Evolutionary conservation across 2,888 invertebrate species (phyloP).

Genomic region (Exephanes ischioxanthus): DNA sequence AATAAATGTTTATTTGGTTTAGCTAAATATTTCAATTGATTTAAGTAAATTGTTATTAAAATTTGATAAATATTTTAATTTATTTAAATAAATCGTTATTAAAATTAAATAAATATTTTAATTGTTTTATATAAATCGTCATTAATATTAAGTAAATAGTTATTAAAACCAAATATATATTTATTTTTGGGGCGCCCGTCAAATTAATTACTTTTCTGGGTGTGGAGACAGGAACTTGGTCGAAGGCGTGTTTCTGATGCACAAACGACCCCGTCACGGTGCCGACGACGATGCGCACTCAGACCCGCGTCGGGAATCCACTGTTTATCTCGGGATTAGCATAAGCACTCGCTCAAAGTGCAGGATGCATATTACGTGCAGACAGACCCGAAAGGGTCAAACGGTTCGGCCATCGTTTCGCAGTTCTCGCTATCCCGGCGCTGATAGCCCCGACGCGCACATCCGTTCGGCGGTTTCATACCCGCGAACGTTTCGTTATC

Average conservation of each 20-base stretch:
- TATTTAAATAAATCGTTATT: too few species aligned
- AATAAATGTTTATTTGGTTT: too few species aligned
- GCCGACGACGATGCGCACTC: constrained; percentile 11
- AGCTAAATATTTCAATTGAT: too few species aligned
- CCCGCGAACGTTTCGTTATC: constrained; percentile 3
- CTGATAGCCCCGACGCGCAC: neutral
- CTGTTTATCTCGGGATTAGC: constrained; percentile 59
- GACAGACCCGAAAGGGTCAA: constrained; percentile 48
- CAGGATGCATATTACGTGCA: constrained; percentile 44
- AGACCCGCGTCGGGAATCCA: constrained; percentile 25
- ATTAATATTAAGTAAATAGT: too few species aligned
- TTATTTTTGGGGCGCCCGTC: too few species aligned
- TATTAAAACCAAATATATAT: too few species aligned
- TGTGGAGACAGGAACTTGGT: neutral
- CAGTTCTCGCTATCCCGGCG: constrained; percentile 22
- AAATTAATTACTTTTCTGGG: too few species aligned
- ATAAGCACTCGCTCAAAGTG: constrained; percentile 55
- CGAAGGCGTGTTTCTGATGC: constrained; percentile 1
- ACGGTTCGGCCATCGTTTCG: constrained; percentile 38
- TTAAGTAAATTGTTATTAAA: too few species aligned
- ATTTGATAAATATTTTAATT: too few species aligned
- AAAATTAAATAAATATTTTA: too few species aligned
- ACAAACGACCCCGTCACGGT: constrained; percentile 9
- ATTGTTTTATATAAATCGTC: too few species aligned
- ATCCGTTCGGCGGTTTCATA: neutral